Evolutionary conservation across 2,113 vertebrate genomes (phyloP), one percentile per base, ranked within the genome.

Genomic region (Pelusios castaneus): DNA sequence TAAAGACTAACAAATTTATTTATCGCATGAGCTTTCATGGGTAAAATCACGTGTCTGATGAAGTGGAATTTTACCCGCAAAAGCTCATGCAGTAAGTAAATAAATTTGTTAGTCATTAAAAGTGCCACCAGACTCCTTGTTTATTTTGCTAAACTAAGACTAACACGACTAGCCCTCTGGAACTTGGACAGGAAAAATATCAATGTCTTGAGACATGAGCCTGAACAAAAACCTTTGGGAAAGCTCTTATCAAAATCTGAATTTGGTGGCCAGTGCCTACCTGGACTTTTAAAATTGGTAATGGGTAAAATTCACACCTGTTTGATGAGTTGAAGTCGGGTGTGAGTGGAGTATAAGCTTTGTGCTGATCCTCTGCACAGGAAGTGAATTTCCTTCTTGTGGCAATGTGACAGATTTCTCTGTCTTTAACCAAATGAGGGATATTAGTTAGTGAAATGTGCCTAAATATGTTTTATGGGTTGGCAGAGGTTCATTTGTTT

Each of bases 391-490:
- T 96, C 27, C 91, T 22, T 55, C 82, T 80, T 82, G 84, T 85
- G 95, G 80, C 80, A 96, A 96, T 81, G 91, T 0, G 24, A n/a
- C 51, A 79, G 84, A 91, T 90, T 92, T 87, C 52, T 81, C 10
- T 92, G 82, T 89, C 91, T 97, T 95, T 93, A 95, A 92, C 95
- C 84, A 96, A 94, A 95, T 80, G 82, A 54, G 49, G 73, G 27
- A 31, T 10, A 77, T 78, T 78, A 16, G 21, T 78, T 87, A 89
- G 84, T 89, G 83, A 92, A 95, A 93, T 76, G 90, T 88, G 84
- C 92, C 81, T 95, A 76, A 84, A 82, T 75, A 85, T 81, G 58
- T 88, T 95, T 94, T 96, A 78, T 91, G 77, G 87, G 52, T 67
- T 6, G 1, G 82, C 87, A 88, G 90, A 94, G 90, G 78, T 85